These are phyloP conservation scores for Phyllostomus hastatus DNA, from an alignment of 2,113 vertebrate species.

Conservation along the genomic window DNA sequence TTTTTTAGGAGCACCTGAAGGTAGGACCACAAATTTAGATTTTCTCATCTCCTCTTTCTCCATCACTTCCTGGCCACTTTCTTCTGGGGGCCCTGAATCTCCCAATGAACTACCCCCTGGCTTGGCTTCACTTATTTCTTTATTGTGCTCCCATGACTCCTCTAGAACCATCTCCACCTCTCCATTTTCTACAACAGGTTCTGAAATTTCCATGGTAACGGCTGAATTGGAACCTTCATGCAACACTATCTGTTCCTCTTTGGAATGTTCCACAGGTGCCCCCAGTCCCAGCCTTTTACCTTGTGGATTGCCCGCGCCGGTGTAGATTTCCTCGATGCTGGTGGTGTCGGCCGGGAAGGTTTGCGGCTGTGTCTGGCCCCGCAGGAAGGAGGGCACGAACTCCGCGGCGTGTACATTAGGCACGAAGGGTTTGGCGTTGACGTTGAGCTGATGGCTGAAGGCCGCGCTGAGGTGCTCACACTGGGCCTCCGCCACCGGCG, in stretches of 20 bases:
- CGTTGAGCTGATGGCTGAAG: constrained; percentile 87
- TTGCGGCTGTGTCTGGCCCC: constrained; percentile 57
- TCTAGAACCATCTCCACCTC: constrained; percentile 91
- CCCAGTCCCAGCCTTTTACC: constrained; percentile 56
- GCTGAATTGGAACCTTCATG: constrained; percentile 84
- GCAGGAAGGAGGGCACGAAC: constrained; percentile 87
- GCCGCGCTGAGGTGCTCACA: constrained; percentile 79
- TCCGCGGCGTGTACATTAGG: constrained; percentile 93
- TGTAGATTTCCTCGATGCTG: constrained; percentile 28
- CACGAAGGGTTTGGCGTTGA: constrained; percentile 95
- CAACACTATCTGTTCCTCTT: constrained; percentile 76
- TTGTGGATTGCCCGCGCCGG: constrained; percentile 27
- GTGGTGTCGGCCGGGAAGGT: constrained; percentile 40
- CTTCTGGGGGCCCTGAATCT: constrained; percentile 82
- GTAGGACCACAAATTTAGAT: constrained; percentile 87
- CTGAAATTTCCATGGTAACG: constrained; percentile 87
- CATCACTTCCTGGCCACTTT: constrained; percentile 84
- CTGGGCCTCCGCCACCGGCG: constrained; percentile 45
- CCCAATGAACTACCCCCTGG: constrained; percentile 79
- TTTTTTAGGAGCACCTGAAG: constrained; percentile 93
- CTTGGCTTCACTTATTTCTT: constrained; percentile 87
- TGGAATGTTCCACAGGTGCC: constrained; percentile 75
- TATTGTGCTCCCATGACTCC: constrained; percentile 95
- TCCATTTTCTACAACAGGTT: constrained; percentile 92
- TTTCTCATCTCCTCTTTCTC: constrained; percentile 93